These are phyloP conservation scores for Girardinus metallicus DNA, from an alignment of 2,797 vertebrate species.

Conservation along the genomic window DNA sequence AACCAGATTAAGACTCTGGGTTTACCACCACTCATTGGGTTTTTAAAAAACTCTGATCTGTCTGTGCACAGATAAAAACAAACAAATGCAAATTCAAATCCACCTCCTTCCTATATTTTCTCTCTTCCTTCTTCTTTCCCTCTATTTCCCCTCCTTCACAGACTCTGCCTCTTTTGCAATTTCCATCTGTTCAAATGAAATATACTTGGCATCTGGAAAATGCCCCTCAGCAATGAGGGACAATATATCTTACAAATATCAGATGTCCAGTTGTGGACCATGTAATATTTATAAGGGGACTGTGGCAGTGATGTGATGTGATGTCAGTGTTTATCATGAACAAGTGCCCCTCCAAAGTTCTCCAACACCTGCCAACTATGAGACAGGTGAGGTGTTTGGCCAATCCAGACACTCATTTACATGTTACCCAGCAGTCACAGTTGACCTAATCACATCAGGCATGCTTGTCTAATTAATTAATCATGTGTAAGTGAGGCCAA, in stretches of 20 bases:
- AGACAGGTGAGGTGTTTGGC: slow-evolving; percentile 55
- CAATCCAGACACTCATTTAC: slow-evolving; percentile 65
- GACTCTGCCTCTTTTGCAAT: slow-evolving; percentile 64
- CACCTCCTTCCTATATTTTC: slow-evolving; percentile 42
- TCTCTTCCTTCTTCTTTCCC: slow-evolving; percentile 39
- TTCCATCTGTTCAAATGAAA: slow-evolving; percentile 80
- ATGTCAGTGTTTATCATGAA: slow-evolving; percentile 70
- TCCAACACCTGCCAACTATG: slow-evolving; percentile 62
- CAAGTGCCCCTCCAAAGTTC: slow-evolving; percentile 66
- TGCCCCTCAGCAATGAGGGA: slow-evolving; percentile 74
- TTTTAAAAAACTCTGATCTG: slow-evolving; percentile 45
- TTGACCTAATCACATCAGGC: slow-evolving; percentile 74
- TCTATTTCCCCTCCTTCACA: slow-evolving; percentile 47
- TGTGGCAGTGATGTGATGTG: slow-evolving; percentile 64
- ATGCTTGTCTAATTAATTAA: slow-evolving; percentile 73
- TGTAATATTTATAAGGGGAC: slow-evolving; percentile 79
- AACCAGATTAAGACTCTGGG: slow-evolving; percentile 28
- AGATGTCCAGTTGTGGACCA: slow-evolving; percentile 66
- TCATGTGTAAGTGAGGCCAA: slow-evolving; percentile 62
- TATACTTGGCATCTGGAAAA: slow-evolving; percentile 78
- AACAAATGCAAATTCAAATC: slow-evolving; percentile 13
- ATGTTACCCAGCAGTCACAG: slow-evolving; percentile 53
- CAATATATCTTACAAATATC: slow-evolving; percentile 83
- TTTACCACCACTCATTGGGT: slow-evolving; percentile 61
- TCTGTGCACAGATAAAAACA: slow-evolving; percentile 9